A percentile compares a stretch with the other conserved stretches of the same genome.
These are phyloP conservation scores for Hestina assimilis DNA, from an alignment of 1,140 invertebrate species.

Conservation along the genomic window DNA sequence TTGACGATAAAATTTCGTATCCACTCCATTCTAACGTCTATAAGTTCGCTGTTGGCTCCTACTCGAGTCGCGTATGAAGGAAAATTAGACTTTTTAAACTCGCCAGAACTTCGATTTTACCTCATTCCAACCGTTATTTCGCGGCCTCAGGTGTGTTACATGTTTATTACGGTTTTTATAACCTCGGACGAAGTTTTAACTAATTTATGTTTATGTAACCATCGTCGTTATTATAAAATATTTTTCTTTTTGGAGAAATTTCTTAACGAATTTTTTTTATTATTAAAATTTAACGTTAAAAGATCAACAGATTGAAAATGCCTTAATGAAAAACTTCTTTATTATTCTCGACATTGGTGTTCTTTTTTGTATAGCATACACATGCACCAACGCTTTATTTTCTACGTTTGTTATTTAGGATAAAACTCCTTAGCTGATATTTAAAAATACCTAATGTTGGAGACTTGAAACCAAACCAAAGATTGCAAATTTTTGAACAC, in stretches of 20 bases:
- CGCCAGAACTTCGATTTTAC: slow-evolving; percentile 64
- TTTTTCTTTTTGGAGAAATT: background rate
- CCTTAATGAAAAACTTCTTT: too few species aligned
- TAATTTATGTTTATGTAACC: slow-evolving; percentile 15
- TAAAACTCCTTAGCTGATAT: too few species aligned
- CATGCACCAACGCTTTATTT: too few species aligned
- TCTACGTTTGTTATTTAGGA: too few species aligned
- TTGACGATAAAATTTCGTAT: background rate
- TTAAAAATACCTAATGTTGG: too few species aligned
- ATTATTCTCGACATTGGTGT: too few species aligned
- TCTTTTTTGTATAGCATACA: too few species aligned
- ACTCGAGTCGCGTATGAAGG: slow-evolving; percentile 69
- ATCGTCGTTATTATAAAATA: slow-evolving; percentile 1
- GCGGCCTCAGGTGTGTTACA: slow-evolving; percentile 43
- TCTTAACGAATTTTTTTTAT: too few species aligned
- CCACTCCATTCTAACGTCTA: slow-evolving; percentile 8
- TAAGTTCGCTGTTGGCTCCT: slow-evolving; percentile 39
- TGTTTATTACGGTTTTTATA: slow-evolving; percentile 44
- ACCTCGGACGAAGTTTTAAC: slow-evolving; percentile 14
- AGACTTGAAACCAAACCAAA: too few species aligned
- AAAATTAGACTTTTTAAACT: slow-evolving; percentile 75
- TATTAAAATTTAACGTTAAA: too few species aligned
- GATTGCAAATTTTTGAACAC: too few species aligned
- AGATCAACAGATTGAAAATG: too few species aligned
- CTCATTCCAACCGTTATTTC: slow-evolving; percentile 51